Evolutionary conservation across 2,888 invertebrate species (phyloP).

Genomic region (Chrysolina oricalcia): DNA sequence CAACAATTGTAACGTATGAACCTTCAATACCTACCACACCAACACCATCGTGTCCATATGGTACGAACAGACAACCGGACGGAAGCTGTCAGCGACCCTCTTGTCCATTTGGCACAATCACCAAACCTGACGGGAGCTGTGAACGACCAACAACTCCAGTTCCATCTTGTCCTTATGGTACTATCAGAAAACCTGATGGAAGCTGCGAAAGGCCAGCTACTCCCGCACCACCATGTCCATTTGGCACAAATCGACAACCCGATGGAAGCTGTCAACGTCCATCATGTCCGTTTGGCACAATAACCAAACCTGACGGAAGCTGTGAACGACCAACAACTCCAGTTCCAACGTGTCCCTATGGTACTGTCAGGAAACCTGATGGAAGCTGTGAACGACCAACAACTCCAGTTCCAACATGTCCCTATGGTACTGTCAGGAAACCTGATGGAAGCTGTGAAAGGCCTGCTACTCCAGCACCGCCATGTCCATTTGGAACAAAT

Average conservation of each 20-base stretch:
- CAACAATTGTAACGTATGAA: slow-evolving; percentile 39
- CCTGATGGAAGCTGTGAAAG: slow-evolving; percentile 39
- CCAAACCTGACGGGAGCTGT: slow-evolving; percentile 28
- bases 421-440: slow-evolving; percentile 34
- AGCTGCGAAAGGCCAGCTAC: slow-evolving; percentile 37
- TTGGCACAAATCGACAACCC: slow-evolving; percentile 37
- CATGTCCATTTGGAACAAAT: slow-evolving; percentile 49
- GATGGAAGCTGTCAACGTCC: slow-evolving; percentile 28
- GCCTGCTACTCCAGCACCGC: slow-evolving; percentile 36
- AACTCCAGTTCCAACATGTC: slow-evolving; percentile 38
- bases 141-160: slow-evolving; percentile 16
- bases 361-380: slow-evolving; percentile 32
- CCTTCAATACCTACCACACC: slow-evolving; percentile 36
- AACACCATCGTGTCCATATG: slow-evolving; percentile 31
- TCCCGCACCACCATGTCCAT: no score
- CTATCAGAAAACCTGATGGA: slow-evolving; percentile 34
- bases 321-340: slow-evolving; percentile 35
- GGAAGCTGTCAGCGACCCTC: slow-evolving; percentile 42
- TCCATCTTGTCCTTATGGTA: slow-evolving; percentile 34
- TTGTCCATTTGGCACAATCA: slow-evolving; percentile 47
- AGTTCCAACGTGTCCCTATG: slow-evolving; percentile 27
- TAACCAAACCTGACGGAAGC: slow-evolving; percentile 27
- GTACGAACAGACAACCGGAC: slow-evolving; percentile 30
- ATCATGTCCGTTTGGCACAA: slow-evolving; percentile 47
- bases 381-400: slow-evolving; percentile 45